Evolutionary conservation across 2,797 vertebrate species (phyloP), one percentile per base, ranked within the genome.

Genomic region (Thripadectes ignobilis): DNA sequence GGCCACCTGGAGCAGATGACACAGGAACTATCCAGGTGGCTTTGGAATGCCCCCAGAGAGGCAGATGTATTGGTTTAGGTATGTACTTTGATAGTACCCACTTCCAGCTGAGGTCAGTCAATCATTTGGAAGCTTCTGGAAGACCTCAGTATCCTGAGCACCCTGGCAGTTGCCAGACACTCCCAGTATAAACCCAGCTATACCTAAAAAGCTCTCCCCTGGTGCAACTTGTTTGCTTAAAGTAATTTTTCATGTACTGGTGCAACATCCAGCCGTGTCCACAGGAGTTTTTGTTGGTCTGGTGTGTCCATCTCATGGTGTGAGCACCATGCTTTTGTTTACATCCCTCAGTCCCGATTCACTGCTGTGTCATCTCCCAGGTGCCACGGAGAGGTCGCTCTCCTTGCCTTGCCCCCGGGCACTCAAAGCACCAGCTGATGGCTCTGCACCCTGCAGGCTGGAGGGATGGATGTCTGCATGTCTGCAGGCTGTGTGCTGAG

Each of bases 291-390:
- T 67, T 73, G 71, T 45, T 90, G n/a, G 12, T 38, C 10, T 34
- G n/a, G 9, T 0, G 0, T 52, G 39, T 66, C 74, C 0, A 0
- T 51, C 16, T 36, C n/a, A 61, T 30, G 51, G 51, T 52, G 46
- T 9, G 23, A 30, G 21, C 45, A 22, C 13, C 30, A 0, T 10
- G 43, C 72, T 2, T 48, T 82, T 68, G 26, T 24, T 1, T 34
- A 4, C 15, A 7, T 79, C 22, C 15, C 18, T 85, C 55, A 1
- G 5, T 32, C 51, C 3, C 2, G 1, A 32, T 73, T 61, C 30
- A 19, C 22, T 36, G 10, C 1, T 6, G 32, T 52, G 55, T 6
- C 36, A 4, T 41, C 41, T 82, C 39, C 39, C 10, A 7, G 9
- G 0, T 30, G 69, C 27, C 4, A 1, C 41, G 61, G 51, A 5